phyloP scores from a whole-genome alignment of 2,797 vertebrate species.

The Atherinosoma microstoma region DNA sequence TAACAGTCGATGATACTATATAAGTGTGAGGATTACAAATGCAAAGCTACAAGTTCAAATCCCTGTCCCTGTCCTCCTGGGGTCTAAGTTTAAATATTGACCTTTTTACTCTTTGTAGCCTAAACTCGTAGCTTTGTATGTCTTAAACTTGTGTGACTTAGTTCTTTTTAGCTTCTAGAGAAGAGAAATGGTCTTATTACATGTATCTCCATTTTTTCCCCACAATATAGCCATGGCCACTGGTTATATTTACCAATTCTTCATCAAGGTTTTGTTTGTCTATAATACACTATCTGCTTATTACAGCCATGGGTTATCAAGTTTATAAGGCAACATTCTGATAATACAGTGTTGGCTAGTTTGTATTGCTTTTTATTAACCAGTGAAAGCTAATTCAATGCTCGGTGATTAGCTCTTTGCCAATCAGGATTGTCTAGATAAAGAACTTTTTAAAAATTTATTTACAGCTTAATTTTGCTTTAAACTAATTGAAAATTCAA shows the following conservation, averaged over 20 bases:
- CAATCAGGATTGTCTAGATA: neutral
- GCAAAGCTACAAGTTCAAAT: neutral
- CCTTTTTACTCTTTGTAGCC: neutral
- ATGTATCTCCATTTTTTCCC: no score
- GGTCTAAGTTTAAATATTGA: no score
- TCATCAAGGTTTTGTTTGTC: neutral
- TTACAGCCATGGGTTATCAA: no score
- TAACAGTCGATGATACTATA: neutral
- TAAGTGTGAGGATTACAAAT: neutral
- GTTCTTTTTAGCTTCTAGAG: neutral
- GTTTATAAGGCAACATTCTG: no score
- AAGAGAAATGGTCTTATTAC: neutral
- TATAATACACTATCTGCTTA: neutral
- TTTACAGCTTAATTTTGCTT: no score
- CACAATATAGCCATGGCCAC: neutral
- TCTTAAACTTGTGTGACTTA: neutral
- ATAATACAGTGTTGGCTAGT: no score
- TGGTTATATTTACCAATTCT: neutral
- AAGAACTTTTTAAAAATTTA: no score
- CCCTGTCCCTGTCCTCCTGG: no score
- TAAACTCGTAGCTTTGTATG: neutral
- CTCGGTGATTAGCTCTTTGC: neutral
- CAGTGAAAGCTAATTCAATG: neutral
- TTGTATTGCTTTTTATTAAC: no score
- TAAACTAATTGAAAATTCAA: no score